Evolutionary conservation across 2,888 invertebrate species (phyloP).

Genomic region (Cosmia trapezina): DNA sequence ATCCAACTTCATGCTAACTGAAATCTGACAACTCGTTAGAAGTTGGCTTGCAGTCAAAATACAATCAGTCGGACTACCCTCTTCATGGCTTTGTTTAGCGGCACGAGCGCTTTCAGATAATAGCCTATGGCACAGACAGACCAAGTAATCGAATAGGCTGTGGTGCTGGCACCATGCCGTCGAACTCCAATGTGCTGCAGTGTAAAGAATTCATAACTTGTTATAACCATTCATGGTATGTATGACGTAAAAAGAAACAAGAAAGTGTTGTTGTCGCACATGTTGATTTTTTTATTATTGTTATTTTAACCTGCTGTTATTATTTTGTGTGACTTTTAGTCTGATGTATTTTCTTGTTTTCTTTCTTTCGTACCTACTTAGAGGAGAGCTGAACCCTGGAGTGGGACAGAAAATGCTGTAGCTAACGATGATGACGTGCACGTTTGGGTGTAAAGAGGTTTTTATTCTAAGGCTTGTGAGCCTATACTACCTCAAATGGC

Average conservation of each 20-base stretch:
- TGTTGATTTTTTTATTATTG: too few relatives aligned
- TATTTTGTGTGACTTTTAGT: too few relatives aligned
- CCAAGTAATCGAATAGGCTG: slow-evolving; percentile 24
- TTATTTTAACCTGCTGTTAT: too few relatives aligned
- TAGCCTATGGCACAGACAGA: slow-evolving; percentile 6
- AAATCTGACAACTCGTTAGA: slow-evolving; percentile 8
- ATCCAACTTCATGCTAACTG: slow-evolving; percentile 6
- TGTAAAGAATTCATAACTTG: not conserved
- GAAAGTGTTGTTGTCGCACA: too few relatives aligned
- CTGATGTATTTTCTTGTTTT: too few relatives aligned
- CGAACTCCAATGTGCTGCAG: not conserved
- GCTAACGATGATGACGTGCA: too few relatives aligned
- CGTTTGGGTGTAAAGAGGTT: not conserved
- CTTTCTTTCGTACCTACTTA: too few relatives aligned
- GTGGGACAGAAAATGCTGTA: not conserved
- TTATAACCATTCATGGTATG: too few relatives aligned
- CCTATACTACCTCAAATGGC: too few relatives aligned
- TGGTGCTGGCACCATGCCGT: slow-evolving; percentile 4
- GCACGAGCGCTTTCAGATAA: slow-evolving; percentile 16
- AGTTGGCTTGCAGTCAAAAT: slow-evolving; percentile 33
- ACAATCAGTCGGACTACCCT: slow-evolving; percentile 24
- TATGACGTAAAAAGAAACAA: not conserved
- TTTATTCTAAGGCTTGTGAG: too few relatives aligned
- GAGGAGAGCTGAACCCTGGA: not conserved
- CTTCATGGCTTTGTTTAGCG: slow-evolving; percentile 3